phyloP scores from a whole-genome alignment of 2,888 invertebrate genomes.

The Hemaris fuciformis region DNA sequence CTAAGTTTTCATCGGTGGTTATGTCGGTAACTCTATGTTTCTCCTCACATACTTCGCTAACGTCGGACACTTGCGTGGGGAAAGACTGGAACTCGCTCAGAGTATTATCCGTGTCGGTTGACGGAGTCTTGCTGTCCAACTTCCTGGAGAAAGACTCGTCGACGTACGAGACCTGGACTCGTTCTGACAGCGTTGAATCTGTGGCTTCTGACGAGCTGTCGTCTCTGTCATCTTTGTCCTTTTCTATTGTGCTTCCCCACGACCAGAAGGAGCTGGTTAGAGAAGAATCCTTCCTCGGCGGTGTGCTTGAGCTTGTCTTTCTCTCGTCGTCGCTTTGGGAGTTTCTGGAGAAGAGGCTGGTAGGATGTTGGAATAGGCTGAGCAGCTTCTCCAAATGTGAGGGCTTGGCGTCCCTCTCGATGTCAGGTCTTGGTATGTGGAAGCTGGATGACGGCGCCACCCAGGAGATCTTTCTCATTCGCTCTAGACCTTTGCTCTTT shows the following conservation, averaged over 20 bases:
- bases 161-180: constrained; percentile 72
- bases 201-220: constrained; percentile 68
- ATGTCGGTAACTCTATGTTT: constrained; percentile 57
- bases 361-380: constrained; percentile 84
- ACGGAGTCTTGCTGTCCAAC: constrained; percentile 72
- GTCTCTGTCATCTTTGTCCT: constrained; percentile 53
- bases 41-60: constrained; percentile 35
- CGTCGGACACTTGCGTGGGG: constrained; percentile 45
- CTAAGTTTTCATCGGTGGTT: constrained; percentile 76
- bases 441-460: constrained; percentile 76
- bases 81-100: constrained; percentile 72
- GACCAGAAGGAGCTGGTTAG: constrained; percentile 75
- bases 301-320: constrained; percentile 63
- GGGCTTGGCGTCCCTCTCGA: constrained; percentile 70
- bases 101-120: constrained; percentile 74
- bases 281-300: constrained; percentile 71
- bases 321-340: constrained; percentile 65
- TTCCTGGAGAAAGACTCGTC: constrained; percentile 74
- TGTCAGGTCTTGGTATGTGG: constrained; percentile 60
- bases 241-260: constrained; percentile 67
- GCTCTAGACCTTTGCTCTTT: constrained; percentile 63
- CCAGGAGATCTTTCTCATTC: constrained; percentile 83
- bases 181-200: constrained; percentile 71
- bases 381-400: constrained; percentile 84
- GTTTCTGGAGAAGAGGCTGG: constrained; percentile 80